A percentile compares a stretch with the other conserved stretches of the same genome.
Conservation (phyloP, 2,888 invertebrate genomes). For the Alloscopus bannaensis region DNA sequence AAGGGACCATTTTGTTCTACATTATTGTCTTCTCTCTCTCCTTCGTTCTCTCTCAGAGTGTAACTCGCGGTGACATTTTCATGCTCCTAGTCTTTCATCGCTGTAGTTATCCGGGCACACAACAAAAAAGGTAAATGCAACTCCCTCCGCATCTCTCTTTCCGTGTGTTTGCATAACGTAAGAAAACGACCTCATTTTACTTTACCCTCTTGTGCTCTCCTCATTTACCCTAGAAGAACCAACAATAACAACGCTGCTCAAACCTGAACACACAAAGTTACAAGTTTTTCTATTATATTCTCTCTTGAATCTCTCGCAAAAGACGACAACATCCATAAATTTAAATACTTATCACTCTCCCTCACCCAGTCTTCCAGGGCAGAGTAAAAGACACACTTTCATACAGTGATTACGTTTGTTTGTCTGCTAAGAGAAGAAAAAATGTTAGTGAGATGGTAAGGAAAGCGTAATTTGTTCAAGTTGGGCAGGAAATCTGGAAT, state of each 20-base stretch:
- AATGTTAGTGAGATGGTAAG: slow-evolving; percentile 37
- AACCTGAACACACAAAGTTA: neutral
- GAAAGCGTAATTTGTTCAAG: slow-evolving; percentile 48
- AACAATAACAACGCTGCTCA: slow-evolving; percentile 10
- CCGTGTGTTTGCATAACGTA: neutral
- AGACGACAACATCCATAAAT: slow-evolving; percentile 57
- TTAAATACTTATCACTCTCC: slow-evolving; percentile 49
- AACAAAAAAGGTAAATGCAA: slow-evolving; percentile 4
- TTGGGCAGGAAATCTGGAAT: slow-evolving; percentile 51
- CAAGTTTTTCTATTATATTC: slow-evolving; percentile 44
- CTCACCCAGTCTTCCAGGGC: neutral
- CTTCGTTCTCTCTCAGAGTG: too few species aligned
- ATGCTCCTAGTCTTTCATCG: slow-evolving; percentile 73
- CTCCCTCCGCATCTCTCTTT: neutral
- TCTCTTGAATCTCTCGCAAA: slow-evolving; percentile 41
- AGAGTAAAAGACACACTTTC: neutral
- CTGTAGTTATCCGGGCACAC: neutral
- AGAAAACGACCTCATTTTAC: slow-evolving; percentile 25
- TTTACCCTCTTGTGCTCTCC: slow-evolving; percentile 23
- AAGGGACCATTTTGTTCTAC: slow-evolving; percentile 73
- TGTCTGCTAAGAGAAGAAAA: neutral
- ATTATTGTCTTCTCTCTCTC: slow-evolving; percentile 74
- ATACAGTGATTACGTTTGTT: neutral
- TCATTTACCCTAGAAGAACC: slow-evolving; percentile 39
- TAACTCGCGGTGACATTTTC: slow-evolving; percentile 73